Conservation (phyloP, 2,888 invertebrate genomes). For the Archips crataeganus region DNA sequence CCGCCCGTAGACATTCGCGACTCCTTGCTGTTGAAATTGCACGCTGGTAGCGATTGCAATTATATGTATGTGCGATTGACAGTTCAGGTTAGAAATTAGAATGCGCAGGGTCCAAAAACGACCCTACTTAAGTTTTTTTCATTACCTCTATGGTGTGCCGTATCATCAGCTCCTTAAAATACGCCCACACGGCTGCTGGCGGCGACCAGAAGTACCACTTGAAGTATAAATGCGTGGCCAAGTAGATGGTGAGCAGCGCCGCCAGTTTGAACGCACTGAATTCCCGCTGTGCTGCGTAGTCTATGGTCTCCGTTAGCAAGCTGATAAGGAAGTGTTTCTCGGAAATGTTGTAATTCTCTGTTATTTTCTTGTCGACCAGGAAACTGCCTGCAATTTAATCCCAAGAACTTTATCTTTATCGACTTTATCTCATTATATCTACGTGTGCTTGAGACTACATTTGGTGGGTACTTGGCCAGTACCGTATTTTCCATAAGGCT, state of each 20-base stretch:
- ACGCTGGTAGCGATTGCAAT: too few relatives aligned
- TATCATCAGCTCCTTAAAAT: slow-evolving; percentile 74
- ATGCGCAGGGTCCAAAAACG: too few relatives aligned
- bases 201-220: slow-evolving; percentile 74
- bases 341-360: slow-evolving; percentile 60
- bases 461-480: too few relatives aligned
- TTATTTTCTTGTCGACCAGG: slow-evolving; percentile 66
- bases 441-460: too few relatives aligned
- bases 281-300: slow-evolving; percentile 70
- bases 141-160: slow-evolving; percentile 73
- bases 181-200: slow-evolving; percentile 66
- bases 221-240: slow-evolving; percentile 68
- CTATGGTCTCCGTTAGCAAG: slow-evolving; percentile 63
- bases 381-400: slow-evolving; percentile 54
- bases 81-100: too few relatives aligned
- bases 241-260: slow-evolving; percentile 67
- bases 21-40: too few relatives aligned
- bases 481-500: too few relatives aligned
- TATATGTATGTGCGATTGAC: too few relatives aligned
- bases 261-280: slow-evolving; percentile 66
- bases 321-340: slow-evolving; percentile 67
- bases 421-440: too few relatives aligned
- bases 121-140: too few relatives aligned
- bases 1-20: too few relatives aligned
- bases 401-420: too few relatives aligned